Evolutionary conservation across 2,113 vertebrate species (phyloP).

Genomic region (Picathartes gymnocephalus): DNA sequence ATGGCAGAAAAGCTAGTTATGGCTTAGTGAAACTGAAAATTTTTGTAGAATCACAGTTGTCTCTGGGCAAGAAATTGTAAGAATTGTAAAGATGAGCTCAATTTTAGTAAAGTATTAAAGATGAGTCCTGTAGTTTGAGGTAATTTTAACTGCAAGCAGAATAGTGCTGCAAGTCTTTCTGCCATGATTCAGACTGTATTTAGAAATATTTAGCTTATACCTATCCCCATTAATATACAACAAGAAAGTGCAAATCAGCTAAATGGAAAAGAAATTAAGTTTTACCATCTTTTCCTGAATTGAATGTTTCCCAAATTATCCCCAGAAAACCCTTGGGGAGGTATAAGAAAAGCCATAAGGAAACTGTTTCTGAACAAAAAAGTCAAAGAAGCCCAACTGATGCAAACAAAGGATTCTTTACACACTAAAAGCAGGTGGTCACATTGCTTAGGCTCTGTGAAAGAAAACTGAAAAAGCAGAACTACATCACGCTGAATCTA

Average conservation of each 20-base stretch:
- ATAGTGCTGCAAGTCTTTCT: neutral
- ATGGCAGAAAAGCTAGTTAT: neutral
- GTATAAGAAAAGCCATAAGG: slow-evolving; percentile 1
- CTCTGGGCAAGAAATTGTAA: neutral
- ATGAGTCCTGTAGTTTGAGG: neutral
- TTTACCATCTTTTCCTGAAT: neutral
- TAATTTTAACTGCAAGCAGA: neutral
- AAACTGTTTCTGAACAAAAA: neutral
- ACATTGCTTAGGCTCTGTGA: neutral
- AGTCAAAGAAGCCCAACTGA: neutral
- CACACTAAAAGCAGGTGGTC: slow-evolving; percentile 8
- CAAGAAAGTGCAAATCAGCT: neutral
- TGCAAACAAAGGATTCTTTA: slow-evolving; percentile 16
- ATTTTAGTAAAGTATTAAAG: neutral
- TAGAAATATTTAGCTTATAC: neutral
- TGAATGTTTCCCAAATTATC: neutral
- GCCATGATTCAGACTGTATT: neutral
- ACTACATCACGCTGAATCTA: neutral
- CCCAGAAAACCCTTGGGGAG: neutral
- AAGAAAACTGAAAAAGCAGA: slow-evolving; percentile 18
- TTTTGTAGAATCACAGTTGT: neutral
- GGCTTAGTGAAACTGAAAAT: neutral
- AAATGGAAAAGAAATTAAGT: neutral
- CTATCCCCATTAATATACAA: neutral
- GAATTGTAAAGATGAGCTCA: neutral